Conservation (phyloP, 2,113 vertebrate species). For the Hemiprocne comata region DNA sequence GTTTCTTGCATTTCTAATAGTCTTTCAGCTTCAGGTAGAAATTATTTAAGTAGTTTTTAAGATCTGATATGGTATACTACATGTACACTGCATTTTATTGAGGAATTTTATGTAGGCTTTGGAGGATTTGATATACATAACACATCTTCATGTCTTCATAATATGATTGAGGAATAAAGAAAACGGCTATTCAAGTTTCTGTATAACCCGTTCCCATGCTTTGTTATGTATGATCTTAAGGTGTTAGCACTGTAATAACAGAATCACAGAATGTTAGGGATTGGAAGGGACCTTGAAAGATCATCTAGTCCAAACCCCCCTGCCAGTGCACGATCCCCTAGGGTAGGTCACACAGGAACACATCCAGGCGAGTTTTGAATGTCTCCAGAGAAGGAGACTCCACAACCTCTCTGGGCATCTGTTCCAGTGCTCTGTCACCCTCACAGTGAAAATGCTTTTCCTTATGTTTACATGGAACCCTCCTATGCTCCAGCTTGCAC, state of each 20-base stretch:
- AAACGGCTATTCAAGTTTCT: background rate
- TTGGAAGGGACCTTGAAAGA: no score
- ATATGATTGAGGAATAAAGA: background rate
- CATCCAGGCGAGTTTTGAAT: no score
- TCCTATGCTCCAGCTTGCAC: no score
- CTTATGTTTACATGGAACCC: no score
- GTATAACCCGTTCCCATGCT: background rate
- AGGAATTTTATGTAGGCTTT: background rate
- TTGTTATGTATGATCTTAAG: background rate
- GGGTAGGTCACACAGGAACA: no score
- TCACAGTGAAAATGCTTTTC: no score
- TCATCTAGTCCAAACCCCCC: no score
- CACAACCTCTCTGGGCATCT: no score
- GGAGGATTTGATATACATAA: background rate
- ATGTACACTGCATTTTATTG: background rate
- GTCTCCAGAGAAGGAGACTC: no score
- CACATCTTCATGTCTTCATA: background rate
- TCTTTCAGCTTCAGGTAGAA: background rate
- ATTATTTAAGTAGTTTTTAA: background rate
- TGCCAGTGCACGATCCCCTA: no score
- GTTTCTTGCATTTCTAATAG: background rate
- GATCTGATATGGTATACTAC: background rate
- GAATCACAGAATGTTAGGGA: no score
- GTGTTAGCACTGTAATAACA: background rate
- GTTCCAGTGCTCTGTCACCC: no score